A percentile compares a stretch with the other conserved stretches of the same genome.
Conservation (phyloP, 2,888 invertebrate species). For the Patella pellucida region DNA sequence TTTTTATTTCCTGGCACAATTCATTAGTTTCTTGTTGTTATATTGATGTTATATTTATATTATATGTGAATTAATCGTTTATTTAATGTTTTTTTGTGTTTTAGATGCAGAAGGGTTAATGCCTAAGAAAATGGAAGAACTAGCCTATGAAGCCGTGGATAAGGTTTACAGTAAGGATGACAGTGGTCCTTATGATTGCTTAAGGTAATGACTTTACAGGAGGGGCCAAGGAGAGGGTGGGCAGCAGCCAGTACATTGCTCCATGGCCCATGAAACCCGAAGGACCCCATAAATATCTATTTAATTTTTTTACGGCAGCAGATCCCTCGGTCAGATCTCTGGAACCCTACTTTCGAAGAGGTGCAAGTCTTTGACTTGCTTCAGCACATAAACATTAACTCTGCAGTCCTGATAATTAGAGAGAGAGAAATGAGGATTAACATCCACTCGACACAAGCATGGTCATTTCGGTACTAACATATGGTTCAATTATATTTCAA, state of each 20-base stretch:
- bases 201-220: conserved; percentile 46
- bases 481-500: no score
- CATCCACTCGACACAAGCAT: no score
- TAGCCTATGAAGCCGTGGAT: conserved; percentile 79
- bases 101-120: conserved; percentile 71
- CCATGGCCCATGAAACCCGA: no score
- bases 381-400: background rate
- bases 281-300: no score
- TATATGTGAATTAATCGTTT: background rate
- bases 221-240: no score
- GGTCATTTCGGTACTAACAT: no score
- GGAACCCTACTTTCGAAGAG: no score
- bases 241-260: no score
- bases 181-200: conserved; percentile 68
- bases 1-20: no score
- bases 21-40: background rate
- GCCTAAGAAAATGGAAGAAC: conserved; percentile 77
- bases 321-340: no score
- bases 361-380: background rate
- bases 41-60: background rate
- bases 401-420: background rate
- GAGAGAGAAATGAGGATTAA: background rate
- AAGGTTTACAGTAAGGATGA: conserved; percentile 75
- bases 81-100: conserved; percentile 17
- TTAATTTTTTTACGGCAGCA: no score